A percentile compares a stretch with the other conserved stretches of the same genome.
These are phyloP conservation scores for Epirrita christyi DNA, from an alignment of 2,888 invertebrate genomes.

Conservation along the genomic window DNA sequence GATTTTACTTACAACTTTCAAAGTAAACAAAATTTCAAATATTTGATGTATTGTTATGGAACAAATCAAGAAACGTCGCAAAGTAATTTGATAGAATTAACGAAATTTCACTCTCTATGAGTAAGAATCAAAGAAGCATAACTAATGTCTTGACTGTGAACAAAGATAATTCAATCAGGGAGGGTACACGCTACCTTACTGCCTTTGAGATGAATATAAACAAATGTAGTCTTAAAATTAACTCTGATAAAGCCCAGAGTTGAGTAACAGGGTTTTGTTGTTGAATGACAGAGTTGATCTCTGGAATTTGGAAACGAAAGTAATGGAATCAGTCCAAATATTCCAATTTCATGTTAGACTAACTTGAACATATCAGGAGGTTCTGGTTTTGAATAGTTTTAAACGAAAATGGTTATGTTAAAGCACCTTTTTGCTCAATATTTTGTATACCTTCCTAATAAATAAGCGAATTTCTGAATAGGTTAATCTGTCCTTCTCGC, in stretches of 20 bases:
- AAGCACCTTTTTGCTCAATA: no score
- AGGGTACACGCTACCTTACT: constrained; percentile 32
- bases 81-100: constrained; percentile 30
- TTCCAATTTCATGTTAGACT: constrained; percentile 29
- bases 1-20: background rate
- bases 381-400: background rate
- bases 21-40: background rate
- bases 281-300: constrained; percentile 20
- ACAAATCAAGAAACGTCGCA: constrained; percentile 15
- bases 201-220: constrained; percentile 23
- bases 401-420: background rate
- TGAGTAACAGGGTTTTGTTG: constrained; percentile 1
- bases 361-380: constrained; percentile 19
- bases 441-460: no score
- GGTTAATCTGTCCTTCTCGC: no score
- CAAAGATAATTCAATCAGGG: constrained; percentile 60
- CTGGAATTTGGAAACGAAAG: constrained; percentile 17
- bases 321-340: constrained; percentile 29
- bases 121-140: constrained; percentile 49
- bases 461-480: no score
- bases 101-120: constrained; percentile 44
- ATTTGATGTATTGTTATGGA: constrained; percentile 7
- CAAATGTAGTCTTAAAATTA: constrained; percentile 9
- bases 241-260: constrained; percentile 1
- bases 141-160: constrained; percentile 48